phyloP scores from a whole-genome alignment of 2,113 vertebrate species.

The Psittacara wagleri region DNA sequence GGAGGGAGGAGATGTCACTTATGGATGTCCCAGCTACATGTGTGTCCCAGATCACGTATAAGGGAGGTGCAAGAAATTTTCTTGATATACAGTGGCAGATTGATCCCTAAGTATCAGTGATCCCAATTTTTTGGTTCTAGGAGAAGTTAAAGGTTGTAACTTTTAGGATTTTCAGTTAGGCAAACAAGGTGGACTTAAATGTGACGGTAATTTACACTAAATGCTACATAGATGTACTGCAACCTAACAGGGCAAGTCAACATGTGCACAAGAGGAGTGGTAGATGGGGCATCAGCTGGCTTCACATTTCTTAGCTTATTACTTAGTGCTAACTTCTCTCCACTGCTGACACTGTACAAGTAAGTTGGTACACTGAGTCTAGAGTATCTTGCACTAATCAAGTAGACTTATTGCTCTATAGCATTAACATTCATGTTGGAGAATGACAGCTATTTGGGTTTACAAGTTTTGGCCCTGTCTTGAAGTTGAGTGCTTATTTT shows the following conservation, averaged over 20 bases:
- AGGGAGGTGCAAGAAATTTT: not conserved
- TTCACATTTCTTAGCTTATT: not conserved
- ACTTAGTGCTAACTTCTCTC: not conserved
- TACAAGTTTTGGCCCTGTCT: not conserved
- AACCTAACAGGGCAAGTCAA: not conserved
- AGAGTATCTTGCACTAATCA: not conserved
- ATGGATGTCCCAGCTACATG: not conserved
- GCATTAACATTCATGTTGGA: rapidly evolving
- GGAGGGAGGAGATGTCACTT: not conserved
- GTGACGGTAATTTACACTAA: not conserved
- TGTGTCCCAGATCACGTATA: not conserved
- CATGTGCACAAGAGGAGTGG: not conserved
- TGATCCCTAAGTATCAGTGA: not conserved
- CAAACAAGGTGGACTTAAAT: not conserved
- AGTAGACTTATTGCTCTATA: rapidly evolving
- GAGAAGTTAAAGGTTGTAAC: not conserved
- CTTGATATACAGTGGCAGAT: not conserved
- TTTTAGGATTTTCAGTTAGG: not conserved
- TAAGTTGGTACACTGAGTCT: not conserved
- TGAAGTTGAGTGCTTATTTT: not conserved
- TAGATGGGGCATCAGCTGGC: not conserved
- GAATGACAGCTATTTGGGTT: not conserved
- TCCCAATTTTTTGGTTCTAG: not conserved
- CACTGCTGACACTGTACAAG: not conserved
- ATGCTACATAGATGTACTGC: not conserved